Conservation (phyloP, 2,888 invertebrate species). For the Euzetes globulus region DNA sequence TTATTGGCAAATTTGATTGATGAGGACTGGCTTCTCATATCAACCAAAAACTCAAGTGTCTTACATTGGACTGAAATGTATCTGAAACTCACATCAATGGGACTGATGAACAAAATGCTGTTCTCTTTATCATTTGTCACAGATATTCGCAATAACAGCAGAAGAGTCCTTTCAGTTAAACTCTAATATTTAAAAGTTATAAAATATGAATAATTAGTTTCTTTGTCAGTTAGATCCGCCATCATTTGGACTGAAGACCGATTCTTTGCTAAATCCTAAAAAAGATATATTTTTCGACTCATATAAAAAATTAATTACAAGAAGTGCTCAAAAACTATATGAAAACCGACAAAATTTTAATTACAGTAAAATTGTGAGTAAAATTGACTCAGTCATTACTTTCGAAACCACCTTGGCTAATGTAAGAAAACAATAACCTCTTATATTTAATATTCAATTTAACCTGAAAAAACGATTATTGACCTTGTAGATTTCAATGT, state of each 20-base stretch:
- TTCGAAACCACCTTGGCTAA: conserved; percentile 81
- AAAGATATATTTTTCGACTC: conserved; percentile 72
- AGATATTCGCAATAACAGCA: conserved; percentile 9
- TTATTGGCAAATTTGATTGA: background rate
- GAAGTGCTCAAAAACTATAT: conserved; percentile 74
- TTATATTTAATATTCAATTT: background rate
- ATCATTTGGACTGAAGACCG: background rate
- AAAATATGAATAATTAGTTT: background rate
- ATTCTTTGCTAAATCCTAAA: conserved; percentile 45
- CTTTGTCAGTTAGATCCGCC: conserved; percentile 3
- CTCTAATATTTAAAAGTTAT: background rate
- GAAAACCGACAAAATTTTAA: conserved; percentile 60
- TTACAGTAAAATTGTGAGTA: conserved; percentile 61
- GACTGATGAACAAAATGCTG: background rate
- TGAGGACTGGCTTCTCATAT: background rate
- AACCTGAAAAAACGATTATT: background rate
- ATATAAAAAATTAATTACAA: conserved; percentile 55
- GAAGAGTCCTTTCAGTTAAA: background rate
- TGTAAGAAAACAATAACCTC: conserved; percentile 52
- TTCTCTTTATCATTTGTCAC: background rate
- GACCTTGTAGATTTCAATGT: conserved; percentile 63
- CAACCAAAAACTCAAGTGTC: background rate
- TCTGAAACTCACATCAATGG: background rate
- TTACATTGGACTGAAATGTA: conserved; percentile 6
- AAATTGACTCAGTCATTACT: conserved; percentile 71